Evolutionary conservation across 2,888 invertebrate species (phyloP).

Genomic region (Cryptophagus acutangulus): DNA sequence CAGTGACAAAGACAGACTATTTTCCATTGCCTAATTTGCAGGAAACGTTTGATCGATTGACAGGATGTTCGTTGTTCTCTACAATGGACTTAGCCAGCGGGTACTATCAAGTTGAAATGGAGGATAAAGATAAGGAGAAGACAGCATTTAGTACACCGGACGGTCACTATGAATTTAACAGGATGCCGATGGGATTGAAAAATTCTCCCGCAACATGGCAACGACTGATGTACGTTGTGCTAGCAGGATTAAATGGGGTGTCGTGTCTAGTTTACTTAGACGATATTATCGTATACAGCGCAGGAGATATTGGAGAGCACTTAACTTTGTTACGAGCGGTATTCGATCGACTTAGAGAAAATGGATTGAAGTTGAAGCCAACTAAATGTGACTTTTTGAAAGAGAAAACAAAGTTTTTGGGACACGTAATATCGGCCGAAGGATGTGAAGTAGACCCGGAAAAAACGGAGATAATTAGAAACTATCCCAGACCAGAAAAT

Average conservation of each 20-base stretch:
- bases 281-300: conserved; percentile 20
- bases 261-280: conserved; percentile 13
- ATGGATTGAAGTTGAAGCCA: conserved; percentile 16
- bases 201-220: conserved; percentile 10
- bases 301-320: conserved; percentile 20
- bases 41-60: conserved; percentile 15
- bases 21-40: conserved; percentile 22
- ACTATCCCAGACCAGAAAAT: neutral
- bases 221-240: conserved; percentile 6
- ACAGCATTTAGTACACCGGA: conserved; percentile 7
- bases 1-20: conserved; percentile 16
- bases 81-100: conserved; percentile 20
- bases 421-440: conserved; percentile 17
- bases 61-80: conserved; percentile 16
- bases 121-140: conserved; percentile 18
- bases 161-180: conserved; percentile 10
- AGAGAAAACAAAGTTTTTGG: conserved; percentile 16
- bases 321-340: conserved; percentile 13
- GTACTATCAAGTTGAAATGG: conserved; percentile 21
- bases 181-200: conserved; percentile 10
- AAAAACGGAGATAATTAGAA: neutral
- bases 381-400: conserved; percentile 18
- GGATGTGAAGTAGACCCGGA: neutral
- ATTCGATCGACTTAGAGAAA: conserved; percentile 8
- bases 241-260: conserved; percentile 10